A percentile compares a stretch with the other conserved stretches of the same genome.
phyloP scores from a whole-genome alignment of 2,797 vertebrate species.

The Otus scops region DNA sequence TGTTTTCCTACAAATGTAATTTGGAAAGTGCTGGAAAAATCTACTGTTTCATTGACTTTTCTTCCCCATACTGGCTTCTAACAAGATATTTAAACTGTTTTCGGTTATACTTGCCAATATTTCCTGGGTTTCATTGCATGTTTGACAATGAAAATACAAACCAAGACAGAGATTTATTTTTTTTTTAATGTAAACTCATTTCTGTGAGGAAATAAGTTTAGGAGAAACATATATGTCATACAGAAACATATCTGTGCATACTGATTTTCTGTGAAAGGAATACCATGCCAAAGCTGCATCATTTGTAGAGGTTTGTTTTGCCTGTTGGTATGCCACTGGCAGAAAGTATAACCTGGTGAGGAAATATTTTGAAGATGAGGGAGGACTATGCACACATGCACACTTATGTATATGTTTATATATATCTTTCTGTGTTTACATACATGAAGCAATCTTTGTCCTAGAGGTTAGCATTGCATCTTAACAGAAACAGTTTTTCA shows the following conservation, averaged over 20 bases:
- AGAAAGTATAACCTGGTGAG: background rate
- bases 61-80: background rate
- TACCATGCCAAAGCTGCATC: background rate
- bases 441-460: background rate
- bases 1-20: background rate
- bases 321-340: background rate
- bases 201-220: background rate
- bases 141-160: background rate
- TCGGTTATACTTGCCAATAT: background rate
- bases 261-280: background rate
- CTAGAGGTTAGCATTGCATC: background rate
- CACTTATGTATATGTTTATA: accelerated
- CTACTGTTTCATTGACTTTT: background rate
- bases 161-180: background rate
- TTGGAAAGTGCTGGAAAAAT: background rate
- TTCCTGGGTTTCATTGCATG: background rate
- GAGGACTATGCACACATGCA: background rate
- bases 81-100: background rate
- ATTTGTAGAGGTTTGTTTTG: background rate
- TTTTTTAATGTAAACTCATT: background rate
- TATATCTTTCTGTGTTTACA: background rate
- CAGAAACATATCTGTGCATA: background rate
- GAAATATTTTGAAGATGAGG: background rate
- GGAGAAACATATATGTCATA: background rate
- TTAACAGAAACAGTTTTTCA: background rate